phyloP scores from a whole-genome alignment of 2,113 vertebrate species.

The Paramormyrops kingsleyae region DNA sequence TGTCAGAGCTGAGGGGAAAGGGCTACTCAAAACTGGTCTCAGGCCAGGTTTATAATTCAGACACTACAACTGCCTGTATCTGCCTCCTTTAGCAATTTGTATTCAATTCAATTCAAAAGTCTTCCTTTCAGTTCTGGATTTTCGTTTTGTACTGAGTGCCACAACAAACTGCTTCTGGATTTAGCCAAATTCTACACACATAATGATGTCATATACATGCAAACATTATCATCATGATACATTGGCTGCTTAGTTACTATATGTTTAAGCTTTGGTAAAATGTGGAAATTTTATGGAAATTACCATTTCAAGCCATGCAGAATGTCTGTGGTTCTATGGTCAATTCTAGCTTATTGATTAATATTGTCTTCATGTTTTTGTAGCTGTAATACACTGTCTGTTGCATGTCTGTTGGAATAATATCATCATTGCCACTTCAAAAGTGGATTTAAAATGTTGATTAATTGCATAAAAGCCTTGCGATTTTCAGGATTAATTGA shows the following conservation, averaged over 20 bases:
- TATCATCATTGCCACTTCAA: not conserved
- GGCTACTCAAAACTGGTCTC: not conserved
- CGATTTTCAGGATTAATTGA: constrained; percentile 24
- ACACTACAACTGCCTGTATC: not conserved
- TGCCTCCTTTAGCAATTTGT: not conserved
- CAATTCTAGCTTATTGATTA: not conserved
- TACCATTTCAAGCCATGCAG: not conserved
- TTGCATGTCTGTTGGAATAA: constrained; percentile 6
- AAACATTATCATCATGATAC: not conserved
- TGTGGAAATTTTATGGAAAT: not conserved
- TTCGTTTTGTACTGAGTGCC: not conserved
- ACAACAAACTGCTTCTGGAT: not conserved
- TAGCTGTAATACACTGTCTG: not conserved
- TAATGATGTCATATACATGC: not conserved
- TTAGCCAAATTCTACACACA: not conserved
- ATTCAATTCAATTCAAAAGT: not conserved
- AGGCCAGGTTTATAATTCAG: not conserved
- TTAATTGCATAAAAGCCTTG: constrained; percentile 16
- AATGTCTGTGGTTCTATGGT: not conserved
- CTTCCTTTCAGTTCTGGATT: not conserved
- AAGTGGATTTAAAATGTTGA: constrained; percentile 23
- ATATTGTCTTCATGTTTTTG: not conserved
- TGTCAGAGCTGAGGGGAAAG: not conserved
- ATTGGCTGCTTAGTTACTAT: not conserved
- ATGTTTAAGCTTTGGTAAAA: not conserved